These are phyloP conservation scores for Camelus dromedarius DNA, from an alignment of 2,113 vertebrate species.

Conservation along the genomic window DNA sequence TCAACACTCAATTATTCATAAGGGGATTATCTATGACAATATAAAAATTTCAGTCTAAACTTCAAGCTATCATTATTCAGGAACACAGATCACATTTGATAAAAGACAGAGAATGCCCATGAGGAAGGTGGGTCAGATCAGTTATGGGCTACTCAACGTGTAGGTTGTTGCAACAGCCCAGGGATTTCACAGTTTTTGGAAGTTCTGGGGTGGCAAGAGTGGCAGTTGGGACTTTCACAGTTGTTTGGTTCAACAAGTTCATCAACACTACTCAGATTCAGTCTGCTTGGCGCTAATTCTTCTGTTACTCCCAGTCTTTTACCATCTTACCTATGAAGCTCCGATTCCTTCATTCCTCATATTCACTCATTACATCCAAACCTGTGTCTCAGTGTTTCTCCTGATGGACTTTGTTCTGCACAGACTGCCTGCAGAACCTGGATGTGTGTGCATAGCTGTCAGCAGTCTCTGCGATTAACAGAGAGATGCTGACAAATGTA, in stretches of 20 bases:
- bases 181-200: not conserved
- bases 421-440: not conserved
- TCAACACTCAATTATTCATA: slow-evolving; percentile 74
- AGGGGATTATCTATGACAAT: slow-evolving; percentile 61
- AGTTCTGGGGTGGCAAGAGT: not conserved
- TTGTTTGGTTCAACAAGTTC: not conserved
- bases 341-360: not conserved
- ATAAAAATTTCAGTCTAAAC: slow-evolving; percentile 53
- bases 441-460: not conserved
- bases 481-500: not conserved
- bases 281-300: not conserved
- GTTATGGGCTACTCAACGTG: not conserved
- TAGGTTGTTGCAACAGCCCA: not conserved
- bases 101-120: not conserved
- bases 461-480: not conserved
- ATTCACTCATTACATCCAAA: not conserved
- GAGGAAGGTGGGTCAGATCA: not conserved
- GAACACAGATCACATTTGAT: slow-evolving; percentile 39
- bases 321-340: not conserved
- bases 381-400: not conserved
- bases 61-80: slow-evolving; percentile 53
- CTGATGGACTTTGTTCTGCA: not conserved
- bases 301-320: not conserved
- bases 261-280: not conserved
- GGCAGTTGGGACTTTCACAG: not conserved